Evolutionary conservation across 37 sponge, comb jelly and placozoan genomes (phyloP), one percentile per base, ranked within the genome.

Genomic region (Diacarnus erythraeanus): DNA sequence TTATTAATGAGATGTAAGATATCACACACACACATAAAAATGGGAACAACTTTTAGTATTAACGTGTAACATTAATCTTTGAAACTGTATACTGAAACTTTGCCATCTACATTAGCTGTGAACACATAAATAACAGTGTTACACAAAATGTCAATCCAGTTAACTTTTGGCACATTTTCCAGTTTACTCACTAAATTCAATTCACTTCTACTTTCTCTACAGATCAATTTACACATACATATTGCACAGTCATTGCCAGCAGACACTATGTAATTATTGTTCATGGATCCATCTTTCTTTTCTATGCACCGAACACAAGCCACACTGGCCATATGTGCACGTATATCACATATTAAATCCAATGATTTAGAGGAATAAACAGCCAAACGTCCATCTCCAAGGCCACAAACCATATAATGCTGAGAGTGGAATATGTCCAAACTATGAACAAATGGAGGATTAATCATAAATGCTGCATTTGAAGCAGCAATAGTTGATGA

Each of bases 401-500:
- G 65, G 17, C 84, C 92, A 71, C 79, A 81, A 12, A 64, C 88
- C 40, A 87, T n/a, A 20, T 18, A 25, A 59, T 66, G 40, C 3
- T 44, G 71, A 25, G 42, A 18, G 0, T 12, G 43, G 0, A 72
- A 38, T 6, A 59, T 17, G 1, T 68, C 77, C 3, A 90, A 15
- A 40, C 63, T 73, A 63, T 91, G 85, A 21, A 91, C 89, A 77
- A 91, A 78, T 31, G 92, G 92, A 57, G 92, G 92, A 65, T 91
- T 91, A 18, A 91, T 70, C 42, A 69, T 51, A 1, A 74, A 69
- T 9, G 3, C 60, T 2, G 2, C 60, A 20, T 40, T 40, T 17
- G 61, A 38, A 12, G 40, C 42, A 26, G 38, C 66, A 41, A n/a
- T 51, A 38, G 44, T 38, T 10, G 64, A 27, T 1, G 84, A 31